Evolutionary conservation across 1,140 invertebrate genomes (phyloP).

Genomic region (Ganaspis sp.): DNA sequence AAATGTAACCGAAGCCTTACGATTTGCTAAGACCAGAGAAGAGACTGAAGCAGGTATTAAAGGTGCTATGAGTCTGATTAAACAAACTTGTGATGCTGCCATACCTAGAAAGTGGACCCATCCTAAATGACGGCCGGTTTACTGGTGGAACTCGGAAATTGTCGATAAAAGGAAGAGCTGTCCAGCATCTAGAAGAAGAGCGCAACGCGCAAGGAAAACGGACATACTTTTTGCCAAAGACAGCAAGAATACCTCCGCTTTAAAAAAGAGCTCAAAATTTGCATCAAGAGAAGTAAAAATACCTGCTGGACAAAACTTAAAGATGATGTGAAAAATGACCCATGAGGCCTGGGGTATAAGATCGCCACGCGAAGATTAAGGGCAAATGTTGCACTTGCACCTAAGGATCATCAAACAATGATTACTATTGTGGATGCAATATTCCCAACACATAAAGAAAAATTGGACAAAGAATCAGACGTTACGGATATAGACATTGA

Average conservation of each 20-base stretch:
- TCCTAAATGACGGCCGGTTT: background rate
- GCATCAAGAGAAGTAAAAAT: background rate
- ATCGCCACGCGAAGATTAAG: conserved; percentile 49
- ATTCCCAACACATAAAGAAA: background rate
- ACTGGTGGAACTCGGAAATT: background rate
- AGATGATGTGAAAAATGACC: conserved; percentile 46
- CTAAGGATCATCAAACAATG: background rate
- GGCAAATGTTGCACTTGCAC: background rate
- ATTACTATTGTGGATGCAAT: background rate
- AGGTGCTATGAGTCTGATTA: background rate
- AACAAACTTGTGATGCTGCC: background rate
- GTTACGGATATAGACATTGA: background rate
- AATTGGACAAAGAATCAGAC: background rate
- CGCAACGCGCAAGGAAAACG: background rate
- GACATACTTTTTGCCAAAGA: background rate
- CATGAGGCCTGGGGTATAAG: conserved; percentile 57
- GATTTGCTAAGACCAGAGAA: background rate
- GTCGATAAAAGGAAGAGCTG: background rate
- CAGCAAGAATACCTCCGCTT: background rate
- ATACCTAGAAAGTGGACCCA: background rate
- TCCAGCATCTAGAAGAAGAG: background rate
- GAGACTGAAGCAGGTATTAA: background rate
- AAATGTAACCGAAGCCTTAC: background rate
- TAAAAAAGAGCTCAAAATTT: background rate
- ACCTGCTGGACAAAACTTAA: background rate